Evolutionary conservation across 1,140 invertebrate species (phyloP).

Genomic region (Drosophila ironensis): DNA sequence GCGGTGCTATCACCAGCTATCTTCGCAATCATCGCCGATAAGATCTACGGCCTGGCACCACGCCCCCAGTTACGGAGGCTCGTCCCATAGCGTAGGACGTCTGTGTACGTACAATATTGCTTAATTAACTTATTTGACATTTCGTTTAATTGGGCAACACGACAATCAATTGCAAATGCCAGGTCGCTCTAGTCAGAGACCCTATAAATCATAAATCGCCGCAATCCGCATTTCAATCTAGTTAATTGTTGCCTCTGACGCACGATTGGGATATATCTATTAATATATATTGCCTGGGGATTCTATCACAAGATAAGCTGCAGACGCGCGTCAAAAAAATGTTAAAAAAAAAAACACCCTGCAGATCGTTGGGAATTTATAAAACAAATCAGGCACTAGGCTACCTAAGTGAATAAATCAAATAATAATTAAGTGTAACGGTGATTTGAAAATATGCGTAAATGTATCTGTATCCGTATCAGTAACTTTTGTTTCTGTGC

Average conservation of each 20-base stretch:
- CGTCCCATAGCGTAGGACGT: not conserved
- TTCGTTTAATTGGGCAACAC: constrained; percentile 56
- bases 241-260: constrained; percentile 39
- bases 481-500: not conserved
- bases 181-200: constrained; percentile 1
- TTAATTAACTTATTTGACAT: constrained; percentile 69
- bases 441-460: not conserved
- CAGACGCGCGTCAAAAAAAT: not conserved
- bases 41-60: constrained; percentile 5
- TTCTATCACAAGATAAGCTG: too few relatives aligned
- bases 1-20: not conserved
- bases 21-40: not conserved
- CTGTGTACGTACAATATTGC: constrained; percentile 24
- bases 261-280: constrained; percentile 14
- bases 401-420: too few relatives aligned
- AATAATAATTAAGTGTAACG: not conserved
- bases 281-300: not conserved
- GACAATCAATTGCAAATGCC: constrained; percentile 36
- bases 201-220: constrained; percentile 14
- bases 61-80: constrained; percentile 20
- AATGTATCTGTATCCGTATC: not conserved
- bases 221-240: constrained; percentile 35
- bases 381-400: too few relatives aligned
- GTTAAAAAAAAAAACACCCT: too few relatives aligned
- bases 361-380: too few relatives aligned